phyloP scores from a whole-genome alignment of 1,140 invertebrate genomes.

The Elysia chlorotica region DNA sequence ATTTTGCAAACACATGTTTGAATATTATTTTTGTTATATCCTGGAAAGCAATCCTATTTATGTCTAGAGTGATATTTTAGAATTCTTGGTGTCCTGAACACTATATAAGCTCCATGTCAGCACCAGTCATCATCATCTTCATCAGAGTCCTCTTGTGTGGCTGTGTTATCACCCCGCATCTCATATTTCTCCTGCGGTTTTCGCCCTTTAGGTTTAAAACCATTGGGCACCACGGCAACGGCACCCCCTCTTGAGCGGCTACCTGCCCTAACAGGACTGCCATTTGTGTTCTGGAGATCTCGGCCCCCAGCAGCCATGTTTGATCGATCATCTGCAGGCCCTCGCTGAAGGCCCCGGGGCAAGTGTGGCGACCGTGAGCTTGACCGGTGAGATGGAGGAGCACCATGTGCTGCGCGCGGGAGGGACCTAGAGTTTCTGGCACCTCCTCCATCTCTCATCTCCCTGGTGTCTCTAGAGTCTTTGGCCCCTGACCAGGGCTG shows the following conservation, averaged over 20 bases:
- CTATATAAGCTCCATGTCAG: constrained; percentile 20
- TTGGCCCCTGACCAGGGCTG: too few relatives aligned
- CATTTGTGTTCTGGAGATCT: too few relatives aligned
- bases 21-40: too few relatives aligned
- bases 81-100: too few relatives aligned
- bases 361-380: constrained; percentile 11
- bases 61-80: too few relatives aligned
- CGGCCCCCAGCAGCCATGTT: constrained; percentile 17
- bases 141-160: constrained; percentile 48
- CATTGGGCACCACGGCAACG: constrained; percentile 52
- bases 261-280: constrained; percentile 8
- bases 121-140: constrained; percentile 54
- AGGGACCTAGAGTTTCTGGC: constrained; percentile 3
- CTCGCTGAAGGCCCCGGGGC: too few relatives aligned
- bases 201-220: constrained; percentile 47
- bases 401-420: constrained; percentile 13
- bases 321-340: neutral
- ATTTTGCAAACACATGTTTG: too few relatives aligned
- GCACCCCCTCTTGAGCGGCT: constrained; percentile 24
- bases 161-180: constrained; percentile 49
- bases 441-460: constrained; percentile 30
- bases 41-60: too few relatives aligned
- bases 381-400: constrained; percentile 20
- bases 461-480: constrained; percentile 16
- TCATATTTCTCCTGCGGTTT: constrained; percentile 52